Evolutionary conservation across 2,888 invertebrate genomes (phyloP).

Genomic region (Dastarcus helophoroides): DNA sequence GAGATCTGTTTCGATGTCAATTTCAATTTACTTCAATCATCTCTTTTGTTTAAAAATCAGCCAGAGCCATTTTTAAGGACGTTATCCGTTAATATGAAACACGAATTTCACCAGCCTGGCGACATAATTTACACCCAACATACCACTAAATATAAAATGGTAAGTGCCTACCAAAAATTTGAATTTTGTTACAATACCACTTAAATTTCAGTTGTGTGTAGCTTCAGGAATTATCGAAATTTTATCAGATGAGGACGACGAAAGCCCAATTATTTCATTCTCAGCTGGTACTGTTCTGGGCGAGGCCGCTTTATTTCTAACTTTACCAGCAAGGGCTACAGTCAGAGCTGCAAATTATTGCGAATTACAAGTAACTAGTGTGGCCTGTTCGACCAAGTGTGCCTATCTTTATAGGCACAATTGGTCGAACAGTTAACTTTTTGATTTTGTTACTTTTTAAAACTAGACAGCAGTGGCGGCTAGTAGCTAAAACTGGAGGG

Average conservation of each 20-base stretch:
- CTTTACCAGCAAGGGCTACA: conserved; percentile 42
- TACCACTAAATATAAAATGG: conserved; percentile 44
- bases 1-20: conserved; percentile 44
- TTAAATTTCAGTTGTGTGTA: conserved; percentile 36
- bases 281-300: conserved; percentile 43
- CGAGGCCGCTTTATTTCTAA: conserved; percentile 41
- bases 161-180: no score
- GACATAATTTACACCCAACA: conserved; percentile 42
- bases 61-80: conserved; percentile 43
- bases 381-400: no score
- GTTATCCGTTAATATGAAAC: conserved; percentile 41
- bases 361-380: conserved; percentile 38
- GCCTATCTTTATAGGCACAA: no score
- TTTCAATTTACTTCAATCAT: conserved; percentile 41
- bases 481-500: no score
- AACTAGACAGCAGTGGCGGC: no score
- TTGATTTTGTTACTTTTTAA: no score
- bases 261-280: conserved; percentile 44
- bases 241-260: conserved; percentile 44
- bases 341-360: conserved; percentile 44
- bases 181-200: no score
- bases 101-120: conserved; percentile 43
- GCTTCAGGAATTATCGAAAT: conserved; percentile 42
- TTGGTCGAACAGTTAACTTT: no score
- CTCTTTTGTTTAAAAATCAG: conserved; percentile 41